Base-by-base conservation (phyloP, 2,113 vertebrate species). In the Acrocephalus kingi region DNA sequence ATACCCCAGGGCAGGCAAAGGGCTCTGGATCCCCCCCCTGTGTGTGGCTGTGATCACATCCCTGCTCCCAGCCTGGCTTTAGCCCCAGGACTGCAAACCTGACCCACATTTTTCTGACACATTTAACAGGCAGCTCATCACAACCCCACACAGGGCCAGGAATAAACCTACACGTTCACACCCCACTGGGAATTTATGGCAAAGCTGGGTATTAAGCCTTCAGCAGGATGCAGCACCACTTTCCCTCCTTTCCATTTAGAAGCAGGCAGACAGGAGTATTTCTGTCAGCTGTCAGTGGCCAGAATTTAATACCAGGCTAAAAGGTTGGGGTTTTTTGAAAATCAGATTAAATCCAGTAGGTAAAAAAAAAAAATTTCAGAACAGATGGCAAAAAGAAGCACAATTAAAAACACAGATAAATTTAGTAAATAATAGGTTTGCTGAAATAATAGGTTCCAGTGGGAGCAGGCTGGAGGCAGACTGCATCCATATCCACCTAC, bases 321-420 rank as follows among this genome's bases (percentile, higher is more conserved):
- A 78, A 66, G 61, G 16, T 45, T 59, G 35, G 55, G 20, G 1
- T 7, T 41, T 75, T 55, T 49, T 28, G 8, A 30, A 74, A 91
- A 95, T 83, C 83, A 63, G 80, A 85, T 89, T 90, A 96, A 94
- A 89, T 55, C 4, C 16, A 52, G 43, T n/a, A 69, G 63, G 39
- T 62, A 49, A 71, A 84, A 63, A 63, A 52, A 33, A 79, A 56
- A 52, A 14, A 35, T 10, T 9, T 82, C 83, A 84, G 63, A 81
- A n/a, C 93, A 93, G 91, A 92, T 92, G 83, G 73, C 45, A 89
- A 74, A 83, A 68, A 77, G 48, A 61, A 74, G 48, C 31, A 62
- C 39, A 90, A 90, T 89, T 93, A 81, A 88, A 95, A 95, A 86
- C 64, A 73, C 10, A 67, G 76, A 78, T 84, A 77, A 54, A 89